Base-by-base conservation (phyloP, 1,140 invertebrate species). In the Ooceraea biroi region DNA sequence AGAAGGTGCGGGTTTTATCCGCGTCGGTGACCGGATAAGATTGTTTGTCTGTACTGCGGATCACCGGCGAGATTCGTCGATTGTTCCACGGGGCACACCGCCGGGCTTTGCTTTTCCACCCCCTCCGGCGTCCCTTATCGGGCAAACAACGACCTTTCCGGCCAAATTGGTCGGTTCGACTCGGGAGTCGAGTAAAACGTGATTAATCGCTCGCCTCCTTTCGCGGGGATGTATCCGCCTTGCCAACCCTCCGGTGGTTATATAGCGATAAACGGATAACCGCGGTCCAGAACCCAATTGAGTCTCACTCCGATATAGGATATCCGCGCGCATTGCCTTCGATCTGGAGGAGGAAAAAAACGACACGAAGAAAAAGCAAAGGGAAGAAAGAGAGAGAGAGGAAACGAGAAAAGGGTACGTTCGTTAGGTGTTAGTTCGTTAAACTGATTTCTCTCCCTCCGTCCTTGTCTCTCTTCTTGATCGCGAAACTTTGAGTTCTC, bases 151-250 rank as follows among this genome's bases (percentile, higher is more conserved):
- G 89, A 91, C 88, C 89, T 91, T 92, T 90, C 86, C 90, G 86
- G 77, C 61, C 84, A 92, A 92, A 92, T 93, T 93, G 91, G 89
- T 87, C 88, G 85, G 86, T 86, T 84, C 76, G 82, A 86, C 78
- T 88, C 69, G 2, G 87, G 52, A 84, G 57, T 58, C 84, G 83
- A 85, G 86, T 84, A 87, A 90, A 92, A 92, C 89, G 89, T 92
- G 92, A 93, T 93, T 93, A 93, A 93, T 93, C 90, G 91, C 58
- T 77, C 68, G 77, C 84, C 90, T 90, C 88, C 90, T 87, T 80
- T 82, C 72, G 78, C 73, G 82, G 73, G 82, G 60, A 91, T 89
- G 82, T 86, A 90, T 86, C 84, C 48, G 60, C 44, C 82, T 82
- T n/a, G 55, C 73, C 71, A 57, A 19, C 41, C 69, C 68, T 60